A percentile compares a stretch with the other conserved stretches of the same genome.
Conservation (phyloP, 1,140 invertebrate species). For the Schmidtea mediterranea region DNA sequence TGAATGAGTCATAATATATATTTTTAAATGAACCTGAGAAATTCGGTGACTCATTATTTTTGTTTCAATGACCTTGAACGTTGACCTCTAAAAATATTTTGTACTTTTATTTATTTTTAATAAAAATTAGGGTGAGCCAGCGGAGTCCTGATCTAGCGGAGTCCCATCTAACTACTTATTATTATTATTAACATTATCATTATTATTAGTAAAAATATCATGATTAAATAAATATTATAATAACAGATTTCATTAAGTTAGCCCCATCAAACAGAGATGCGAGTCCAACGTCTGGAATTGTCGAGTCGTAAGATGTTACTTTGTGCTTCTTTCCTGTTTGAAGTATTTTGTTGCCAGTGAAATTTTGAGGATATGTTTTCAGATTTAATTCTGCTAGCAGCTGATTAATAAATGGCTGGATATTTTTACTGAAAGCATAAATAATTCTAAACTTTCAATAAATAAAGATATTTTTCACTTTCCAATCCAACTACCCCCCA, state of each 20-base stretch:
- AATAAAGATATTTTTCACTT: conserved; percentile 11
- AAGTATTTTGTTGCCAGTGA: conserved; percentile 19
- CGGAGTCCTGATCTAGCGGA: no score
- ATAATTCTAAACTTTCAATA: neutral
- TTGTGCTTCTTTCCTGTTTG: conserved; percentile 14
- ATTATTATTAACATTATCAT: neutral
- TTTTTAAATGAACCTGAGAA: no score
- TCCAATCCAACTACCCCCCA: conserved; percentile 23
- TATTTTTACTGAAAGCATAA: conserved; percentile 11
- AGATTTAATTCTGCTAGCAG: conserved; percentile 18
- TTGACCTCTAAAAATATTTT: no score
- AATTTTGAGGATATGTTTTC: conserved; percentile 18
- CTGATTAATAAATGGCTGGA: conserved; percentile 17
- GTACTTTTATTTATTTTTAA: no score
- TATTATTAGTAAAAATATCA: neutral
- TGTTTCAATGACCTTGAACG: no score
- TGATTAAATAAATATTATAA: neutral
- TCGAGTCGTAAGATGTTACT: conserved; percentile 15
- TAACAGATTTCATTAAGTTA: conserved; percentile 15
- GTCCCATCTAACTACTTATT: no score
- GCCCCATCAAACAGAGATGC: conserved; percentile 20
- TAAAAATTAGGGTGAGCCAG: no score
- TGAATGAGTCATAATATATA: no score
- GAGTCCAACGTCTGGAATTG: conserved; percentile 20
- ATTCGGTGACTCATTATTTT: no score